These are phyloP conservation scores for Dioctria rufipes DNA, from an alignment of 2,888 invertebrate genomes.

Conservation along the genomic window DNA sequence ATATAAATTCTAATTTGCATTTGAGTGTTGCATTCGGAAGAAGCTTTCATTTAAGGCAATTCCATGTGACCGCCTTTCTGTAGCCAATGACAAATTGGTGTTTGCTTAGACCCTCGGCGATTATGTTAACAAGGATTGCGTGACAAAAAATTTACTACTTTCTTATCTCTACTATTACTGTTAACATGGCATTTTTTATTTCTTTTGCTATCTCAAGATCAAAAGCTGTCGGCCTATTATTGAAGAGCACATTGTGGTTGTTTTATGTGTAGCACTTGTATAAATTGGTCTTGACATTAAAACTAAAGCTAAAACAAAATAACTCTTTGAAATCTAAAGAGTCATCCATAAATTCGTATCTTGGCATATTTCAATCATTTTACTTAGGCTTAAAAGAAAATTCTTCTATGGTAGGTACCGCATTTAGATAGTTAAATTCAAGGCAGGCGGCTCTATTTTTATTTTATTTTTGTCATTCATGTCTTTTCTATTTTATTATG, in stretches of 20 bases:
- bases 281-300: background rate
- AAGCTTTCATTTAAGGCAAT: constrained; percentile 58
- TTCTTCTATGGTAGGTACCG: no score
- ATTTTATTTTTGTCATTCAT: no score
- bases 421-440: no score
- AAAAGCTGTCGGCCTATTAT: background rate
- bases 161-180: constrained; percentile 48
- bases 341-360: no score
- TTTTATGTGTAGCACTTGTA: background rate
- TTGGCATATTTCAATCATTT: no score
- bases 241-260: background rate
- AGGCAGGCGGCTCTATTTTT: no score
- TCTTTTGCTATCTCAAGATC: constrained; percentile 4
- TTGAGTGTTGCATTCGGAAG: constrained; percentile 57
- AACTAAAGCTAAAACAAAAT: no score
- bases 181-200: constrained; percentile 50
- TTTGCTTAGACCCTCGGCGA: constrained; percentile 41
- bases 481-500: no score
- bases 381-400: no score
- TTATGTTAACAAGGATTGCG: constrained; percentile 52
- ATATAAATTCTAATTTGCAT: constrained; percentile 57
- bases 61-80: constrained; percentile 57
- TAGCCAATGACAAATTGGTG: constrained; percentile 52
- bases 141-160: constrained; percentile 42
- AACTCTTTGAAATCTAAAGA: no score